Percentiles rank a stretch among this genome's conserved stretches.
Evolutionary conservation across 2,888 invertebrate species (phyloP).

Genomic region (Congeria kusceri): DNA sequence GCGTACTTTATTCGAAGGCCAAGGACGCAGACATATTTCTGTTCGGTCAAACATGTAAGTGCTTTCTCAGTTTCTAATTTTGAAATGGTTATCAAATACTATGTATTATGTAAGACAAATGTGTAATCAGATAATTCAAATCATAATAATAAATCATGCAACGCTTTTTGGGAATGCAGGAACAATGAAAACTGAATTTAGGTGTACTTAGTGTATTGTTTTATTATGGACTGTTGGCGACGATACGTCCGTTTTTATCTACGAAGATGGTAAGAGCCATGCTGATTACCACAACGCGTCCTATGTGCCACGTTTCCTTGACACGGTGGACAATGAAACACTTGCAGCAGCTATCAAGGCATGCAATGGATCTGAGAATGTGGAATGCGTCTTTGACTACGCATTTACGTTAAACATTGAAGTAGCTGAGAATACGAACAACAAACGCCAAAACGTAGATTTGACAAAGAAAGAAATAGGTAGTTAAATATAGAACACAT

Average conservation of each 20-base stretch:
- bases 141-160: no score
- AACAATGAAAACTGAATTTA: no score
- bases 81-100: no score
- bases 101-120: no score
- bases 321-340: conserved; percentile 7
- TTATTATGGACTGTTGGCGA: conserved; percentile 10
- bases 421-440: background rate
- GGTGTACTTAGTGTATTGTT: background rate
- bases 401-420: background rate
- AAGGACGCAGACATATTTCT: conserved; percentile 16
- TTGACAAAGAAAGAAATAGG: background rate
- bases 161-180: no score
- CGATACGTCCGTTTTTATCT: conserved; percentile 16
- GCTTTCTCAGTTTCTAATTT: no score
- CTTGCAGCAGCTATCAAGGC: conserved; percentile 2
- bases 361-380: background rate
- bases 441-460: background rate
- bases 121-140: no score
- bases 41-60: conserved; percentile 30
- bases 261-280: conserved; percentile 21
- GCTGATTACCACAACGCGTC: conserved; percentile 16
- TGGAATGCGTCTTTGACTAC: background rate
- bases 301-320: conserved; percentile 24
- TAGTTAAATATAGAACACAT: no score
- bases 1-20: background rate